Percentiles rank a stretch among this genome's conserved stretches.
phyloP scores from a whole-genome alignment of 2,797 vertebrate genomes.

The Sebastiscus tertius region DNA sequence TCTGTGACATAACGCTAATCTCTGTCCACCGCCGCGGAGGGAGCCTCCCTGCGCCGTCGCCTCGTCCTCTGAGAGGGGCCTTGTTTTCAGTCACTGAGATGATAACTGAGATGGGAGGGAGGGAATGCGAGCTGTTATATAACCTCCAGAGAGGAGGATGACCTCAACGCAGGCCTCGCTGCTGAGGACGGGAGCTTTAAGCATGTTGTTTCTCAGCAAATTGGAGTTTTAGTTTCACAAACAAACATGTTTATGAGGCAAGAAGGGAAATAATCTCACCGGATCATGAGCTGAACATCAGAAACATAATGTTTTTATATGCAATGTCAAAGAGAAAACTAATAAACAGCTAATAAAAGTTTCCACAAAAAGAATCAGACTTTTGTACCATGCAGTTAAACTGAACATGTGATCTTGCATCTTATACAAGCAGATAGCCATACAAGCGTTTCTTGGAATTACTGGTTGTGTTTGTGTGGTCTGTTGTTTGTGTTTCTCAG shows the following conservation, averaged over 20 bases:
- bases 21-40: neutral
- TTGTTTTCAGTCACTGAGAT: constrained; percentile 58
- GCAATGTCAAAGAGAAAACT: neutral
- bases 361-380: neutral
- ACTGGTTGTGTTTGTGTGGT: neutral
- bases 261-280: neutral
- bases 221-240: neutral
- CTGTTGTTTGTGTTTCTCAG: neutral
- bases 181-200: neutral
- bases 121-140: constrained; percentile 43
- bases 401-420: neutral
- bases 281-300: neutral
- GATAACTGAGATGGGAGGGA: constrained; percentile 41
- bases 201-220: neutral
- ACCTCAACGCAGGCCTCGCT: constrained; percentile 8
- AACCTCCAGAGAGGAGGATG: constrained; percentile 43
- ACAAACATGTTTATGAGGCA: neutral
- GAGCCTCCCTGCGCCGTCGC: constrained; percentile 46
- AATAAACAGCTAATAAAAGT: too few relatives aligned
- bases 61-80: constrained; percentile 52
- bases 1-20: constrained; percentile 61
- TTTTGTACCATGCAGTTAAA: neutral
- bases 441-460: neutral
- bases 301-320: neutral
- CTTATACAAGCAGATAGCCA: neutral